phyloP scores from a whole-genome alignment of 2,797 vertebrate species.

The Staurois parvus region DNA sequence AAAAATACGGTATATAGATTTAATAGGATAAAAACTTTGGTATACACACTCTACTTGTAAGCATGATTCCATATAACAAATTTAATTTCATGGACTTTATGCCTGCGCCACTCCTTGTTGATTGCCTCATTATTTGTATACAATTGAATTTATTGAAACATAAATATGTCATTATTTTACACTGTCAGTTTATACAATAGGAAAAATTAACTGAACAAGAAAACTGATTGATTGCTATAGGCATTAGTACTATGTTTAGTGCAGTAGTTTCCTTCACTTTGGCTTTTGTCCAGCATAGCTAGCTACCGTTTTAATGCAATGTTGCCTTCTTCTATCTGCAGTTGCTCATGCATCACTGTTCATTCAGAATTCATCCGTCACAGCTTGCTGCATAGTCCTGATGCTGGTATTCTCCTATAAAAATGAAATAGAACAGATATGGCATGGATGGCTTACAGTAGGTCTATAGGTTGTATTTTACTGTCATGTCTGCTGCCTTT shows the following conservation, averaged over 20 bases:
- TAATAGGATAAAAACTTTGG: too few relatives aligned
- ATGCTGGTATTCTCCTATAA: constrained; percentile 82
- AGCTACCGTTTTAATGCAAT: constrained; percentile 4
- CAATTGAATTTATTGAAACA: too few relatives aligned
- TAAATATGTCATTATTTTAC: too few relatives aligned
- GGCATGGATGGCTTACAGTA: constrained; percentile 80
- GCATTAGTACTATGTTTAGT: background rate
- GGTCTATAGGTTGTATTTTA: constrained; percentile 64
- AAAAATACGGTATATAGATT: too few relatives aligned
- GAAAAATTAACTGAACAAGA: too few relatives aligned
- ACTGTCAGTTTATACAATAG: too few relatives aligned
- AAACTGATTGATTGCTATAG: background rate
- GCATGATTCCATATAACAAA: too few relatives aligned
- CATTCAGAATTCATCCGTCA: constrained; percentile 81
- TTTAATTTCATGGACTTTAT: too few relatives aligned
- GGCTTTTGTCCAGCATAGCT: background rate
- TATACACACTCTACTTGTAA: too few relatives aligned
- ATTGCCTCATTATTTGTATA: too few relatives aligned
- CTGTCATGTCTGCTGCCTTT: background rate
- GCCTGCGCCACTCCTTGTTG: too few relatives aligned
- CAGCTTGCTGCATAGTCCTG: constrained; percentile 76
- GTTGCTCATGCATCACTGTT: constrained; percentile 80
- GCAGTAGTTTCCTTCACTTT: too few relatives aligned
- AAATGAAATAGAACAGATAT: constrained; percentile 77
- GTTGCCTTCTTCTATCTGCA: constrained; percentile 60